Conservation (phyloP, 2,888 invertebrate species). For the Catocala sponsa region DNA sequence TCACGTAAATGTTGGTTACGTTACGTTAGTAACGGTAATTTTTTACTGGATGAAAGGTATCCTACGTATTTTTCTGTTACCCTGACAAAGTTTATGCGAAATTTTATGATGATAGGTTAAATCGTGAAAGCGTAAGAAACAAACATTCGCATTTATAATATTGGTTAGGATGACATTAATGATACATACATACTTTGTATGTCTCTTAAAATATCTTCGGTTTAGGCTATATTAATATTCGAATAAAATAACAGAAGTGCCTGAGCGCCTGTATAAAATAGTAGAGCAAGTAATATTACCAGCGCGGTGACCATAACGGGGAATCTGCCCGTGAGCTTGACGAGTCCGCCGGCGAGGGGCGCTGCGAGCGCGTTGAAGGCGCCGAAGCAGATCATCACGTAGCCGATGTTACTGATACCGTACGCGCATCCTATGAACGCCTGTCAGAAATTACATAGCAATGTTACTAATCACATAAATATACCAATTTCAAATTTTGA, state of each 20-base stretch:
- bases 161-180: not conserved
- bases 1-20: too few species aligned
- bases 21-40: too few species aligned
- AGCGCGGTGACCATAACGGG: constrained; percentile 93
- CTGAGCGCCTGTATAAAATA: not conserved
- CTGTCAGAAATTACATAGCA: constrained; percentile 72
- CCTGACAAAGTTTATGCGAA: too few species aligned
- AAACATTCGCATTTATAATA: too few species aligned
- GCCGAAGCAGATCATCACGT: constrained; percentile 97
- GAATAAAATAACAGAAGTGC: not conserved
- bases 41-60: too few species aligned
- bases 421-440: constrained; percentile 95
- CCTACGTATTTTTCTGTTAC: too few species aligned
- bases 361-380: constrained; percentile 96
- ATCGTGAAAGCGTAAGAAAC: too few species aligned
- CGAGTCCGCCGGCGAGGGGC: constrained; percentile 92
- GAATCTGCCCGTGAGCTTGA: constrained; percentile 93
- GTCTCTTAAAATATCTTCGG: too few species aligned
- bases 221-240: too few species aligned
- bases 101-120: too few species aligned
- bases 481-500: not conserved
- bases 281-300: constrained; percentile 53
- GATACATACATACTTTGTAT: too few species aligned
- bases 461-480: not conserved
- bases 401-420: constrained; percentile 97